These are phyloP conservation scores for Hydrotaea cyrtoneurina DNA, from an alignment of 2,888 invertebrate species.

Conservation along the genomic window DNA sequence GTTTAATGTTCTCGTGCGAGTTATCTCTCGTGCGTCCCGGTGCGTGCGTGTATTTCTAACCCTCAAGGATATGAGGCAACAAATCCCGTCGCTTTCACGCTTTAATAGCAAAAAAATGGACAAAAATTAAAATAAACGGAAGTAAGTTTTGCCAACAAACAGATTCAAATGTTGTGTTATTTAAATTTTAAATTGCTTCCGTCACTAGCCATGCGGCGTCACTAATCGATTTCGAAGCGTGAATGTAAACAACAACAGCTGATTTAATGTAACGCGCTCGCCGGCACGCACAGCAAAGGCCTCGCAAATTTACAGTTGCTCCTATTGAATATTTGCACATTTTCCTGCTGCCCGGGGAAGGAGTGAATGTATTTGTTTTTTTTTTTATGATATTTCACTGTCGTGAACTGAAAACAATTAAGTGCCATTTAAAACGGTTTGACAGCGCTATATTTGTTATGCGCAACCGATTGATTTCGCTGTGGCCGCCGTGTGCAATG, in stretches of 20 bases:
- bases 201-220: background rate
- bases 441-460: no score
- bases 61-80: background rate
- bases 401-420: background rate
- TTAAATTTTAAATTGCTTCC: background rate
- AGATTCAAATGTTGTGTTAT: background rate
- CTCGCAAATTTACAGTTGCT: background rate
- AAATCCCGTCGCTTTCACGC: background rate
- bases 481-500: background rate
- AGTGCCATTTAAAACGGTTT: background rate
- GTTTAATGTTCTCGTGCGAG: background rate
- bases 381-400: background rate
- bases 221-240: background rate
- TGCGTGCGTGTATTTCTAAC: background rate
- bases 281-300: background rate
- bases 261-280: background rate
- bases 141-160: background rate
- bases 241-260: constrained; percentile 1
- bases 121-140: no score
- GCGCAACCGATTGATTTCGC: background rate
- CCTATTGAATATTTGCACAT: background rate
- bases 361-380: no score
- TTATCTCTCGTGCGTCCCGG: background rate
- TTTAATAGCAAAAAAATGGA: background rate
- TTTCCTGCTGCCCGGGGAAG: no score